Conservation (phyloP, 2,797 vertebrate species). For the Sebastes steindachneri region DNA sequence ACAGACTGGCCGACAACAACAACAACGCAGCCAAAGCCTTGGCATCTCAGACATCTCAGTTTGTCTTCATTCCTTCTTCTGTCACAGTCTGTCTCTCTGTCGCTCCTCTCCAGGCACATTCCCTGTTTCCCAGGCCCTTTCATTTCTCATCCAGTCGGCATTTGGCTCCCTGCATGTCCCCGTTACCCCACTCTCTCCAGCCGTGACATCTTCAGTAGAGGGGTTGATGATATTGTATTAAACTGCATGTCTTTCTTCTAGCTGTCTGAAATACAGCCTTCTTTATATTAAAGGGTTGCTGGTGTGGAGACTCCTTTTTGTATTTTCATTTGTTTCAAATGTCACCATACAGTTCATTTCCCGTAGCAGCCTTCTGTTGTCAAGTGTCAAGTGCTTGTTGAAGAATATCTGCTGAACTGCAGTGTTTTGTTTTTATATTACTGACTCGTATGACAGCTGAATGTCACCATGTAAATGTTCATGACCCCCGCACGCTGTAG, state of each 20-base stretch:
- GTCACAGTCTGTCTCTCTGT: background rate
- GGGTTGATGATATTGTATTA: background rate
- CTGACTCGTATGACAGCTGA: background rate
- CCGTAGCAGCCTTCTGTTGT: background rate
- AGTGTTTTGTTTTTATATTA: background rate
- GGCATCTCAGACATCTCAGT: background rate
- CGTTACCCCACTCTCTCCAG: background rate
- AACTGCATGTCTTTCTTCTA: background rate
- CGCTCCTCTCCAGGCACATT: background rate
- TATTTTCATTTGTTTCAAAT: slow-evolving; percentile 7
- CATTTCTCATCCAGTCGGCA: background rate
- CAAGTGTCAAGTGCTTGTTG: background rate
- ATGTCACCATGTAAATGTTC: slow-evolving; percentile 24
- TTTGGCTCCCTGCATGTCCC: background rate
- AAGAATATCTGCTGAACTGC: background rate
- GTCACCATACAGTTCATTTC: background rate
- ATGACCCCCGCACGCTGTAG: background rate
- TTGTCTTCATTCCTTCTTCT: background rate
- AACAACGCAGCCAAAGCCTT: background rate
- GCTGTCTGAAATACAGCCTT: background rate
- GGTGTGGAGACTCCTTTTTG: background rate
- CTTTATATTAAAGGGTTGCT: background rate
- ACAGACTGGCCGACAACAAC: background rate
- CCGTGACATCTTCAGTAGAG: background rate
- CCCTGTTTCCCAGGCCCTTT: background rate